phyloP scores from a whole-genome alignment of 64 coral and sea anemone species.

The Stylophora pistillata region DNA sequence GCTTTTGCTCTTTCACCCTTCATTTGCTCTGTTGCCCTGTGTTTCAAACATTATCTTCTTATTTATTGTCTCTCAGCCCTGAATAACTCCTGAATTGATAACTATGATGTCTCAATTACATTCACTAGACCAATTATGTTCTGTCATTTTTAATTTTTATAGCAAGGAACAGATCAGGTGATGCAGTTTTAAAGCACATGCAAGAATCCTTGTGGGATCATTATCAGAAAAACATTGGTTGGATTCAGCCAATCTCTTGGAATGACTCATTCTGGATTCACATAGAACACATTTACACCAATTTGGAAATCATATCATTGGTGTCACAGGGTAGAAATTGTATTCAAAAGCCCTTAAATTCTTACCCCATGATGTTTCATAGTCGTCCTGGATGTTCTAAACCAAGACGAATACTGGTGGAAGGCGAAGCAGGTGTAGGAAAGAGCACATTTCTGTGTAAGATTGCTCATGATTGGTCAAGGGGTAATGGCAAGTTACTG shows the following conservation, averaged over 20 bases:
- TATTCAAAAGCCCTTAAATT: constrained; percentile 40
- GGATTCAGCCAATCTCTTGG: constrained; percentile 80
- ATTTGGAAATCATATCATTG: constrained; percentile 71
- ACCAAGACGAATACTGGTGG: constrained; percentile 69
- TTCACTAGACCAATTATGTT: too few relatives aligned
- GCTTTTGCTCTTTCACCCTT: too few relatives aligned
- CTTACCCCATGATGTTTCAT: constrained; percentile 58
- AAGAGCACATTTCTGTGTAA: constrained; percentile 78
- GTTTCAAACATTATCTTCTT: too few relatives aligned
- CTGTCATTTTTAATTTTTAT: background rate
- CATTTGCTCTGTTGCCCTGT: too few relatives aligned
- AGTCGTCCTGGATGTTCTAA: constrained; percentile 21
- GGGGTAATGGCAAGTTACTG: background rate
- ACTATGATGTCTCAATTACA: too few relatives aligned
- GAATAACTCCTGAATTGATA: too few relatives aligned
- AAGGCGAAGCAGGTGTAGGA: constrained; percentile 78
- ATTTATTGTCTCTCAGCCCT: too few relatives aligned
- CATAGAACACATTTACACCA: constrained; percentile 89
- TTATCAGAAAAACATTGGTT: constrained; percentile 84
- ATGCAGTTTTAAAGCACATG: constrained; percentile 18
- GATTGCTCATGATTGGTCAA: constrained; percentile 80
- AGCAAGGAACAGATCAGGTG: background rate
- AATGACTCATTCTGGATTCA: constrained; percentile 71
- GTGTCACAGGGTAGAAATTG: constrained; percentile 16
- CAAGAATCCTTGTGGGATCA: constrained; percentile 71